A percentile compares a stretch with the other conserved stretches of the same genome.
Evolutionary conservation across 2,888 invertebrate genomes (phyloP).

Genomic region (Calameuta idolon): DNA sequence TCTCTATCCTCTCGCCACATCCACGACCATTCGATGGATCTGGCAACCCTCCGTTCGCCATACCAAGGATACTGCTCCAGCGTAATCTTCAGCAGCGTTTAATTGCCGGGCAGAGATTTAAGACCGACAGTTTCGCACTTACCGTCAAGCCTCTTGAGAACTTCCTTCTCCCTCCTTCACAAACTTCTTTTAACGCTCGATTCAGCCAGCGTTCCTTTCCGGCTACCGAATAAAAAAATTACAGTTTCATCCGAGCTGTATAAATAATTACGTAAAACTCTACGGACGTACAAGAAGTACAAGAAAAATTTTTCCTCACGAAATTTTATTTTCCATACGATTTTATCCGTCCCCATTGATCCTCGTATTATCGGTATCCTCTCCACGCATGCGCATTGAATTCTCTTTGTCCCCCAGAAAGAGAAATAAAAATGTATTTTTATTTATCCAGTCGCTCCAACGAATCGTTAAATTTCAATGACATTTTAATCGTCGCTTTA

Average conservation of each 20-base stretch:
- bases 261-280: conserved; percentile 16
- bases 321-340: no score
- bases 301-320: no score
- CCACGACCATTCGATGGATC: conserved; percentile 12
- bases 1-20: conserved; percentile 3
- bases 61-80: conserved; percentile 2
- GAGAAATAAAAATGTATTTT: conserved; percentile 13
- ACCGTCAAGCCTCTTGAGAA: conserved; percentile 16
- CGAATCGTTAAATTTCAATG: not conserved
- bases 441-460: not conserved
- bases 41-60: not conserved
- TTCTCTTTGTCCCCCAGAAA: not conserved
- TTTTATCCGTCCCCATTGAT: no score
- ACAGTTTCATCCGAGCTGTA: conserved; percentile 23
- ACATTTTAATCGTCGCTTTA: conserved; percentile 10
- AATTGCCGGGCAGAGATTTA: conserved; percentile 37
- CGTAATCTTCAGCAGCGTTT: conserved; percentile 32
- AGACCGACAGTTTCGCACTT: conserved; percentile 22
- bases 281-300: no score
- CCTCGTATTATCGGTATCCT: no score
- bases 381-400: not conserved
- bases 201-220: conserved; percentile 17
- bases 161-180: conserved; percentile 18
- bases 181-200: conserved; percentile 12
- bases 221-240: conserved; percentile 19